These are phyloP conservation scores for Ariolimax columbianus DNA, from an alignment of 2,888 invertebrate genomes.

Conservation along the genomic window DNA sequence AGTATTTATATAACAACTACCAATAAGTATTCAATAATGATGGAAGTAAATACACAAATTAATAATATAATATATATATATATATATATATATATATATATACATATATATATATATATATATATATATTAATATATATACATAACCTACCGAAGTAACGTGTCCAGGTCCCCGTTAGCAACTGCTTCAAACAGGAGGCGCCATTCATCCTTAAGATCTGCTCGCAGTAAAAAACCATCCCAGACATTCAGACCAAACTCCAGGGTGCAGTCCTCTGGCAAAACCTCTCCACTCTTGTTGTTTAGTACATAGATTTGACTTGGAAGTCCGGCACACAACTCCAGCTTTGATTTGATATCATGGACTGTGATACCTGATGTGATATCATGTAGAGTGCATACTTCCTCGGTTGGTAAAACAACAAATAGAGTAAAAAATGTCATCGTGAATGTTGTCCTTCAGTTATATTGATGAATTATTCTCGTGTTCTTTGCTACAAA, in stretches of 20 bases:
- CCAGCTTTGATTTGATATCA: conserved; percentile 63
- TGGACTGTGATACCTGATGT: conserved; percentile 62
- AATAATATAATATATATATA: too few relatives aligned
- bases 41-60: too few relatives aligned
- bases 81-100: too few relatives aligned
- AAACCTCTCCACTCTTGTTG: conserved; percentile 62
- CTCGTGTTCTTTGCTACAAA: too few relatives aligned
- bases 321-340: conserved; percentile 65
- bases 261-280: conserved; percentile 61
- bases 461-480: not conserved
- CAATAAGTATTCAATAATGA: too few relatives aligned
- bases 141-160: conserved; percentile 60
- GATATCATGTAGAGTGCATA: conserved; percentile 64
- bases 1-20: too few relatives aligned
- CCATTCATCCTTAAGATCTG: conserved; percentile 64
- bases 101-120: too few relatives aligned
- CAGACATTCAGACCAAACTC: conserved; percentile 64
- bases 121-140: too few relatives aligned
- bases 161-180: conserved; percentile 58
- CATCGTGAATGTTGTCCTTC: conserved; percentile 26
- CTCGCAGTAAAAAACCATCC: conserved; percentile 65
- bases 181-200: conserved; percentile 56
- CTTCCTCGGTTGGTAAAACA: conserved; percentile 64
- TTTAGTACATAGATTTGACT: conserved; percentile 64
- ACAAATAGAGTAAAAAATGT: conserved; percentile 66